Evolutionary conservation across 2,888 invertebrate genomes (phyloP).

Genomic region (Operophtera brumata): DNA sequence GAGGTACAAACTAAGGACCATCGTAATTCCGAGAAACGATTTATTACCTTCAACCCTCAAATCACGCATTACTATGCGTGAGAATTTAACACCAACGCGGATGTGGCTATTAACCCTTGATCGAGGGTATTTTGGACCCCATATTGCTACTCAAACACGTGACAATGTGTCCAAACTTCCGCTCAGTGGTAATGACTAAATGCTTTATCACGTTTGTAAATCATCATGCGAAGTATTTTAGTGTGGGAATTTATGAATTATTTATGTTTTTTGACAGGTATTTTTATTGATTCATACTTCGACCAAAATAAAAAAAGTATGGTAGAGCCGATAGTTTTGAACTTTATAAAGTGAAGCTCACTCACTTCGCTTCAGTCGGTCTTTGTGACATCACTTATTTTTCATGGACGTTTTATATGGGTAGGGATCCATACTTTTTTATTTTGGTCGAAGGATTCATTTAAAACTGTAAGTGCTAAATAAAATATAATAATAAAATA

Average conservation of each 20-base stretch:
- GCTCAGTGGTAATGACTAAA: slow-evolving; percentile 50
- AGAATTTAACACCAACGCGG: slow-evolving; percentile 33
- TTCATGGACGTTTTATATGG: too few species aligned
- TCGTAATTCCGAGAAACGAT: background rate
- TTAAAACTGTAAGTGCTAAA: too few species aligned
- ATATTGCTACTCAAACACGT: slow-evolving; percentile 37
- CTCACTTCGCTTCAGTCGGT: too few species aligned
- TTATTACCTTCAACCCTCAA: slow-evolving; percentile 4
- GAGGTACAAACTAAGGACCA: too few species aligned
- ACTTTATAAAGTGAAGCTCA: too few species aligned
- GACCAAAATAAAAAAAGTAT: too few species aligned
- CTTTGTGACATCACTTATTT: too few species aligned
- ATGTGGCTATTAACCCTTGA: slow-evolving; percentile 55
- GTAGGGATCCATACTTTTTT: too few species aligned
- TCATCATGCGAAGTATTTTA: slow-evolving; percentile 45
- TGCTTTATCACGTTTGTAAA: slow-evolving; percentile 56
- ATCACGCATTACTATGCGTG: slow-evolving; percentile 21
- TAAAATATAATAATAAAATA: too few species aligned
- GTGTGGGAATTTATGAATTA: slow-evolving; percentile 43
- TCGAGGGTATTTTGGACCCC: slow-evolving; percentile 45
- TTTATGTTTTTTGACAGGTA: background rate
- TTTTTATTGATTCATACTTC: too few species aligned
- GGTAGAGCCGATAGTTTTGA: too few species aligned
- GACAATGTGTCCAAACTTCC: slow-evolving; percentile 49
- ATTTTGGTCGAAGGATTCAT: too few species aligned